A percentile compares a stretch with the other conserved stretches of the same genome.
These are phyloP conservation scores for Exephanes ischioxanthus DNA, from an alignment of 2,888 invertebrate species.

Conservation along the genomic window DNA sequence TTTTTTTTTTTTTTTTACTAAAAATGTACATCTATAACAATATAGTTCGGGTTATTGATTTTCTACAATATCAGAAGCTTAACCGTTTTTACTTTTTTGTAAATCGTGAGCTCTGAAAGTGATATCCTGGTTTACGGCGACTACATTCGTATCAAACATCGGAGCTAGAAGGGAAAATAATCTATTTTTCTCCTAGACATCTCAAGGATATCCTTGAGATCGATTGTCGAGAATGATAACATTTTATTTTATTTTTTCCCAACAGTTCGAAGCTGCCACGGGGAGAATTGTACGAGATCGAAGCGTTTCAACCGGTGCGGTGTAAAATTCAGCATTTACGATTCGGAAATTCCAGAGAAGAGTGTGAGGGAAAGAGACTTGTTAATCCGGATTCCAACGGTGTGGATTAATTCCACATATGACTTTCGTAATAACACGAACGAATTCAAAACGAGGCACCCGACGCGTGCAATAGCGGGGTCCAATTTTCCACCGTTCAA, in stretches of 20 bases:
- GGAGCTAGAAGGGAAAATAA: background rate
- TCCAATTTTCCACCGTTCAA: conserved; percentile 3
- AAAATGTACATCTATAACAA: background rate
- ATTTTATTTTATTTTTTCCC: background rate
- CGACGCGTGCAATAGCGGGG: background rate
- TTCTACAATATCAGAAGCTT: too few relatives aligned
- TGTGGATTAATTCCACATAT: background rate
- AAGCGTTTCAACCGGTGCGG: background rate
- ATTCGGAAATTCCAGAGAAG: background rate
- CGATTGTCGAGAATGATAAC: background rate
- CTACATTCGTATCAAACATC: background rate
- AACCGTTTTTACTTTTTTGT: too few relatives aligned
- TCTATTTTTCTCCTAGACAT: background rate
- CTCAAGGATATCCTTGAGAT: background rate
- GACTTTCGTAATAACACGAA: background rate
- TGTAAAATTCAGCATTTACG: background rate
- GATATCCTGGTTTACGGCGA: background rate
- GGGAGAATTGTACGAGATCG: background rate
- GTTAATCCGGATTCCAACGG: background rate
- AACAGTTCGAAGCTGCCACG: too few relatives aligned
- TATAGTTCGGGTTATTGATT: background rate
- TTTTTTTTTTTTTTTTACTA: background rate
- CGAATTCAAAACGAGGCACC: conserved; percentile 16
- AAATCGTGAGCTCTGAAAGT: background rate
- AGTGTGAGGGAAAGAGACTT: background rate